phyloP scores from a whole-genome alignment of 1,140 invertebrate genomes.

The Coenobita brevimanus region DNA sequence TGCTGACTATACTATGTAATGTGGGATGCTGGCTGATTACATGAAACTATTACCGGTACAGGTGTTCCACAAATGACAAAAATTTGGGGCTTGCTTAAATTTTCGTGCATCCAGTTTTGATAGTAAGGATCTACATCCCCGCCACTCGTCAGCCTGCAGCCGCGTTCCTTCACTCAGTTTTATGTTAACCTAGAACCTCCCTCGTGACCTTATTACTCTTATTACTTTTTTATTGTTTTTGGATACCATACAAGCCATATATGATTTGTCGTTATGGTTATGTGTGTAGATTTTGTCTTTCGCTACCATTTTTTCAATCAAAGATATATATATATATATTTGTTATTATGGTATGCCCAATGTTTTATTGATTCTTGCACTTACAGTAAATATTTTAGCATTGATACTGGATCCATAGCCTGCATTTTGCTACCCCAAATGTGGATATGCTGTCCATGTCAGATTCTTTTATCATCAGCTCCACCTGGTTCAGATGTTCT shows the following conservation, averaged over 20 bases:
- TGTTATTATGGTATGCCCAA: conserved; percentile 15
- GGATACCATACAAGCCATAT: neutral
- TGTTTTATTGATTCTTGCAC: conserved; percentile 18
- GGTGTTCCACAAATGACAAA: too few relatives aligned
- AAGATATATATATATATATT: neutral
- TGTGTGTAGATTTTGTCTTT: neutral
- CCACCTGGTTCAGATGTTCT: neutral
- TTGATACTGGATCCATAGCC: conserved; percentile 1
- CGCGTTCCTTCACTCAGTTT: too few relatives aligned
- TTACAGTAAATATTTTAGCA: conserved; percentile 35
- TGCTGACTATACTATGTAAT: too few relatives aligned
- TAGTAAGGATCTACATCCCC: too few relatives aligned
- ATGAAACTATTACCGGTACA: too few relatives aligned
- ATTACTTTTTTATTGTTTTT: too few relatives aligned
- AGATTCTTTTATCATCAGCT: conserved; percentile 24
- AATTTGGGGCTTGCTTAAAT: too few relatives aligned
- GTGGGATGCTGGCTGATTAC: too few relatives aligned
- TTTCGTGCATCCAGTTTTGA: too few relatives aligned
- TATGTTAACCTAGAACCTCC: too few relatives aligned
- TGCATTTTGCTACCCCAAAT: conserved; percentile 29
- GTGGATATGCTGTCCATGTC: conserved; percentile 24
- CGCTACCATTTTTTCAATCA: neutral
- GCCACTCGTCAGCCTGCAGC: too few relatives aligned
- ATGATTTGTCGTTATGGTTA: neutral
- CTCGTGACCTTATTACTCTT: too few relatives aligned